Evolutionary conservation across 2,113 vertebrate species (phyloP).

Genomic region (Sitta europaea): DNA sequence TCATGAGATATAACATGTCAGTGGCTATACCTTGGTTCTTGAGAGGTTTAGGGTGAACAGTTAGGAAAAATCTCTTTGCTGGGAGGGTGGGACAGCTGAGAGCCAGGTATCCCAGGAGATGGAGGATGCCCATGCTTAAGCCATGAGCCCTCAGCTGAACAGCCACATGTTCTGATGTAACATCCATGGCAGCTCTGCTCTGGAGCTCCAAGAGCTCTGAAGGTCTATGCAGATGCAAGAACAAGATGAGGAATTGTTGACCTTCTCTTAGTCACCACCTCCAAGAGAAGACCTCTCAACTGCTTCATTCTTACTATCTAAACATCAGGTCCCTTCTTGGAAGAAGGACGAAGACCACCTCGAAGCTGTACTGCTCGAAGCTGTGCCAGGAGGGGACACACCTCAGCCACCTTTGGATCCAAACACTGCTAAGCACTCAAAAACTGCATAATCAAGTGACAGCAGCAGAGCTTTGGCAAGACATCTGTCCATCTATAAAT

Average conservation of each 20-base stretch:
- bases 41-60: background rate
- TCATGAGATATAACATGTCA: background rate
- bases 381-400: background rate
- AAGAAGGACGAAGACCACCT: background rate
- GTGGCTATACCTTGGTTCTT: background rate
- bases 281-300: background rate
- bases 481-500: conserved; percentile 56
- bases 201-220: background rate
- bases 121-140: background rate
- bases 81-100: background rate
- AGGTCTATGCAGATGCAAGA: background rate
- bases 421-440: background rate
- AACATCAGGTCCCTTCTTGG: background rate
- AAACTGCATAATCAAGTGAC: background rate
- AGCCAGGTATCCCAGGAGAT: background rate
- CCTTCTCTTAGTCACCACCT: background rate
- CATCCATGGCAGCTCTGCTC: background rate
- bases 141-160: background rate
- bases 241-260: background rate
- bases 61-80: background rate
- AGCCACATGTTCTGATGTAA: background rate
- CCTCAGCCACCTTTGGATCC: background rate
- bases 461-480: conserved; percentile 20
- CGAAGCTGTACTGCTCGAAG: background rate
- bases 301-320: background rate